Percentiles rank a stretch among this genome's conserved stretches.
phyloP scores from a whole-genome alignment of 2,888 invertebrate genomes.

The Alitta virens region DNA sequence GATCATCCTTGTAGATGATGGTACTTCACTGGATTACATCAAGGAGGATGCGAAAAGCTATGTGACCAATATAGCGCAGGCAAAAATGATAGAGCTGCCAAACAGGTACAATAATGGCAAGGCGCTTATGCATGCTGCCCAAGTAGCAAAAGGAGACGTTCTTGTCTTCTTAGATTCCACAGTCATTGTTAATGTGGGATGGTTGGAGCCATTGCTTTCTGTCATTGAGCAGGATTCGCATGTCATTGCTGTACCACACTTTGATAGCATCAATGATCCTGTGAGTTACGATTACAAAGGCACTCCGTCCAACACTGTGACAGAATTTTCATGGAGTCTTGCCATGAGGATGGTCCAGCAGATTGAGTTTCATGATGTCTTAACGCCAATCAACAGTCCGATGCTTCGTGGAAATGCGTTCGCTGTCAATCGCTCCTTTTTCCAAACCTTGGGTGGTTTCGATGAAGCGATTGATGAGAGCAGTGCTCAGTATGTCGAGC shows the following conservation, averaged over 20 bases:
- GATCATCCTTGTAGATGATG: conserved; percentile 32
- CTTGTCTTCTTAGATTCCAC: conserved; percentile 28
- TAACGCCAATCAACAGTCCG: conserved; percentile 13
- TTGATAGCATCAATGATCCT: conserved; percentile 28
- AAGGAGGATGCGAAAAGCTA: conserved; percentile 19
- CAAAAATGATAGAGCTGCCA: conserved; percentile 14
- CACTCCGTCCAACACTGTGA: conserved; percentile 12
- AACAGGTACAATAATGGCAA: conserved; percentile 10
- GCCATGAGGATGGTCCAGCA: conserved; percentile 17
- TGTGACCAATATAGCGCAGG: conserved; percentile 18
- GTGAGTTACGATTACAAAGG: conserved; percentile 26
- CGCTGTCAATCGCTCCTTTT: conserved; percentile 24
- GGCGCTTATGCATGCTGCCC: conserved; percentile 23
- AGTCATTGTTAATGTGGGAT: conserved; percentile 26
- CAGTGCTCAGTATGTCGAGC: conserved; percentile 30
- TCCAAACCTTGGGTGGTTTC: conserved; percentile 24
- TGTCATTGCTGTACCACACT: conserved; percentile 29
- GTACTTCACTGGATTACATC: conserved; percentile 29
- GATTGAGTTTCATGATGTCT: conserved; percentile 5
- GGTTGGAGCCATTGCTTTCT: conserved; percentile 29
- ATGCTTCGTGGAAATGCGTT: conserved; percentile 27
- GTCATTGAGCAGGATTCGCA: conserved; percentile 17
- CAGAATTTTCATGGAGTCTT: conserved; percentile 27
- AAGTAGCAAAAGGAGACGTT: conserved; percentile 17
- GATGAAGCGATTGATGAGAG: conserved; percentile 24